Base-by-base conservation (phyloP, 1,140 invertebrate genomes). In the Solenopsis invicta region DNA sequence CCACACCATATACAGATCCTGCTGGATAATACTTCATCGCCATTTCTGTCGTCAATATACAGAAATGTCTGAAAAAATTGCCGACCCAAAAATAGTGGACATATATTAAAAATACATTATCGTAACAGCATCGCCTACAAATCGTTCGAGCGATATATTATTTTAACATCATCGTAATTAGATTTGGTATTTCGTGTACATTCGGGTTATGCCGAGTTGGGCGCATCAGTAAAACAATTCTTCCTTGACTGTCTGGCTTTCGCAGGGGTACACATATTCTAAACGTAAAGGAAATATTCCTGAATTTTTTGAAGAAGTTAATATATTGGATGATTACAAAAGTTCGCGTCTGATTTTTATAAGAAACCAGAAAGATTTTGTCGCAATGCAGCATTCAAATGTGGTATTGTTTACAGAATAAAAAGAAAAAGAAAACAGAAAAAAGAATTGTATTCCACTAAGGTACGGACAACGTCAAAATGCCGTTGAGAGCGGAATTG, bases 1-100 rank as follows among this genome's bases (percentile, higher is more conserved):
- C 97, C 97, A 94, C 94, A 5, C 97, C 97, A 56, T 96, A 95
- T 0, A 97, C 93, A n/a, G 96, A 96, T 4, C 95, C 93, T 41
- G 95, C 93, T 45, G 96, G 95, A 71, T 96, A 94, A 18, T 95
- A 89, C 76, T 92, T 94, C 1, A 95, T 92, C 9, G 96, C 93
- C 10, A 97, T 59, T 82, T 97, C 97, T 48, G 96, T 85, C 45
- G 96, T 92, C 96, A 97, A 96, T 89, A 96, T 95, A 54, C 95
- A 94, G 4, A 93, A n/a, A n/a, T 94, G 4, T 92, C 96, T 96
- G 21, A 85, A 86, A 84, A 21, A 21, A 8, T 1, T 41, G 67
- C 13, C 9, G 0, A 0, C 12, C 10, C 0, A 41, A 4, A n/a
- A 77, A 34, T 10, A 75, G 45, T 34, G n/a, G 4, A 18, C 0